Base-by-base conservation (phyloP, 2,888 invertebrate species). In the Meloe dianella region DNA sequence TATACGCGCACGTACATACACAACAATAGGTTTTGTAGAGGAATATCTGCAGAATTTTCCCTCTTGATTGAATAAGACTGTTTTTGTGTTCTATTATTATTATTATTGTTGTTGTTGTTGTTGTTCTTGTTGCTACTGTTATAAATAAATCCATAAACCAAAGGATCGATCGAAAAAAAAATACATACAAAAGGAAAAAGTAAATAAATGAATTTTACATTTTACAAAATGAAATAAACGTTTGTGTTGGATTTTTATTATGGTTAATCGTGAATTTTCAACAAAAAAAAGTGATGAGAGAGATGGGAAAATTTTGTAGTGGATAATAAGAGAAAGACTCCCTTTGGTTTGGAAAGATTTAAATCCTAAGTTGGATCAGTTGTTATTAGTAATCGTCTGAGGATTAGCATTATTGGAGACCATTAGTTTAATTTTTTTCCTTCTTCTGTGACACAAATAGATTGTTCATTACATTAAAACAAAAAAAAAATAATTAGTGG, bases 381-480 rank as follows among this genome's bases (percentile, higher is more conserved):
- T 73, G 72, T 75, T 75, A 74, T 74, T 75, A 72, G 75, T 74
- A 74, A 75, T 74, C 74, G 72, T 72, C 70, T 61, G 64, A 54
- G 74, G 74, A 75, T 74, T 75, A 75, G 71, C 64, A 69, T 75
- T 74, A 75, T 74, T 75, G 74, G 63, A 71, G 72, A 73, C 73
- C 73, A 73, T 75, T 75, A 73, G 71, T 74, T 73, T 71, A 65
- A 68, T 63, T 67, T 68, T 54, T 54, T 24, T 69, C 64, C 71
- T 70, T 72, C 64, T 68, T 63, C n/a, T n/a, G n/a, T 67, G 71
- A 71, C 69, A 64, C 71, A 69, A 73, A 73, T 74, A 73, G 73
- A 75, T 74, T 74, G 72, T 74, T 75, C 74, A 74, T 75, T 74
- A 74, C 69, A 66, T 68, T 75, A 64, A 59, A 66, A 68, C 65